A percentile compares a stretch with the other conserved stretches of the same genome.
These are phyloP conservation scores for Tanypteryx hageni DNA, from an alignment of 2,888 invertebrate genomes.

Conservation along the genomic window DNA sequence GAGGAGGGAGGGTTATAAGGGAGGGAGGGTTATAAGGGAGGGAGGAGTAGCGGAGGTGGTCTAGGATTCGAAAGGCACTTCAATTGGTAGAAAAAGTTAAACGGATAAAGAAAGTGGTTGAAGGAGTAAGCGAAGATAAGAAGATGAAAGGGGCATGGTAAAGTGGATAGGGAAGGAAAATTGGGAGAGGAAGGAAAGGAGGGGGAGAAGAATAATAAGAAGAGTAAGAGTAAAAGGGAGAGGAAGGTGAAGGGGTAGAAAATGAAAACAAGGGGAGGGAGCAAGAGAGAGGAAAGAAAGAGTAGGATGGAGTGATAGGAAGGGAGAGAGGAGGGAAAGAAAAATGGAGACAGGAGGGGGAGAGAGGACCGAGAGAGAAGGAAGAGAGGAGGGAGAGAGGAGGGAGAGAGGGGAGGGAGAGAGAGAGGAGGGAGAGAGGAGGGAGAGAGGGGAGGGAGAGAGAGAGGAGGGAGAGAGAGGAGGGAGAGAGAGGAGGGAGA, in stretches of 20 bases:
- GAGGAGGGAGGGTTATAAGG: neutral
- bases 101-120: neutral
- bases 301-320: neutral
- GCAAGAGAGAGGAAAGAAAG: neutral
- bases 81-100: neutral
- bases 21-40: neutral
- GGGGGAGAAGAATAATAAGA: neutral
- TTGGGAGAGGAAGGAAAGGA: neutral
- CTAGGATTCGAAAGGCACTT: too few species aligned
- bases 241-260: neutral
- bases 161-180: too few species aligned
- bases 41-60: too few species aligned
- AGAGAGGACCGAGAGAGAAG: neutral
- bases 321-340: neutral
- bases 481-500: neutral
- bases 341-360: neutral
- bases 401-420: too few species aligned
- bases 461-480: too few species aligned
- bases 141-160: too few species aligned
- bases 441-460: too few species aligned
- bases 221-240: neutral
- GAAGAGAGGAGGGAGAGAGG: too few species aligned
- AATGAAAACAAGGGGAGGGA: neutral
- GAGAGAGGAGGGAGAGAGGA: too few species aligned
- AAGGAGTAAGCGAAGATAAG: neutral